Percentiles rank a stretch among this genome's conserved stretches.
Evolutionary conservation across 2,888 invertebrate species (phyloP).

Genomic region (Loripinus fragilis): DNA sequence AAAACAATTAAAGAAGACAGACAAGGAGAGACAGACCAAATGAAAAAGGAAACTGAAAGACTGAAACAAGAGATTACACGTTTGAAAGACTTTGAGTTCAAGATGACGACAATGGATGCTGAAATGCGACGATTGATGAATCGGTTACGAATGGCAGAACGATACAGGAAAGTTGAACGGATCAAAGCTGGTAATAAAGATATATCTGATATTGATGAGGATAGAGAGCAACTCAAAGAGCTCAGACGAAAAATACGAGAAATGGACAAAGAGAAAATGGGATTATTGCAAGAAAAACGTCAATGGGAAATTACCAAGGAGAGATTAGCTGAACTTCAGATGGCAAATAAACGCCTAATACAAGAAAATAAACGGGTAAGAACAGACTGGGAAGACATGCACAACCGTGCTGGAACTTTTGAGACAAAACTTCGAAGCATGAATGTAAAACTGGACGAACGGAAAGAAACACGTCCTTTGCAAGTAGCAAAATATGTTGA

Average conservation of each 20-base stretch:
- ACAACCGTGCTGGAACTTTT: constrained; percentile 39
- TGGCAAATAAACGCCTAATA: constrained; percentile 38
- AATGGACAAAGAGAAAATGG: constrained; percentile 51
- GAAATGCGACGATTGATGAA: constrained; percentile 54
- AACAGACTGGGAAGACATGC: constrained; percentile 46
- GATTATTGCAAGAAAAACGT: constrained; percentile 51
- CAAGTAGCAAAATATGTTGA: constrained; percentile 52
- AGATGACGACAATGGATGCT: constrained; percentile 56
- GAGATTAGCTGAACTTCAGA: constrained; percentile 44
- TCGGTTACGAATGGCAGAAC: constrained; percentile 48
- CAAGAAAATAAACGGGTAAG: constrained; percentile 55
- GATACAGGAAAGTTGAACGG: constrained; percentile 31
- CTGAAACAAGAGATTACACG: constrained; percentile 46
- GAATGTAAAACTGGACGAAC: constrained; percentile 37
- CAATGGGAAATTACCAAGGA: constrained; percentile 57
- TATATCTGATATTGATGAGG: constrained; percentile 15
- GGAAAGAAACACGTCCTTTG: background rate
- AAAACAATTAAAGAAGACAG: constrained; percentile 45
- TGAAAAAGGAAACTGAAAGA: constrained; percentile 47
- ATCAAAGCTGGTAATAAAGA: background rate
- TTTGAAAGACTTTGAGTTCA: constrained; percentile 53
- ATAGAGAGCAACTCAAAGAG: constrained; percentile 41
- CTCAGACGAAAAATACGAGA: constrained; percentile 42
- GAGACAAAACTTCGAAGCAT: constrained; percentile 47
- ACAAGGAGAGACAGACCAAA: constrained; percentile 50